These are phyloP conservation scores for Alaudala cheleensis DNA, from an alignment of 2,113 vertebrate species.

Conservation along the genomic window DNA sequence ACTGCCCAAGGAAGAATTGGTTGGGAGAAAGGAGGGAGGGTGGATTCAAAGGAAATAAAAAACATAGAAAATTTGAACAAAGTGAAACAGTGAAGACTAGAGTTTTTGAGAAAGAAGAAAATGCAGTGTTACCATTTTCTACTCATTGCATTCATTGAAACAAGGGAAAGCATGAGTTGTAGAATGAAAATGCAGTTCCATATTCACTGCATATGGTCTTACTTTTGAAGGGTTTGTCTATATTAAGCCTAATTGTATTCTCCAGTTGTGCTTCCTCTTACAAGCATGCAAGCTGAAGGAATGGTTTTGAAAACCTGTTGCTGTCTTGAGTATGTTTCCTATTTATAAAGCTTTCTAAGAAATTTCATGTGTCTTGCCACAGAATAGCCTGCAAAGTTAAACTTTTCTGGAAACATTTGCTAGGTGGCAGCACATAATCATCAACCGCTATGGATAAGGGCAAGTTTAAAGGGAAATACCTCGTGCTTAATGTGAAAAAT, in stretches of 20 bases:
- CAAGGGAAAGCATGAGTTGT: rapidly evolving
- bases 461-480: neutral
- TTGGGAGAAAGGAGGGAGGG: rapidly evolving
- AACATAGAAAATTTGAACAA: neutral
- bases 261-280: neutral
- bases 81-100: neutral
- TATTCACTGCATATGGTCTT: neutral
- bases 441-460: neutral
- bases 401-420: conserved; percentile 28
- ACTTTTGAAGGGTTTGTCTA: neutral
- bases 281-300: neutral
- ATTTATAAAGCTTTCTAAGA: neutral
- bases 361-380: neutral
- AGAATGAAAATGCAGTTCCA: neutral
- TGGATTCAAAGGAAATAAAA: neutral
- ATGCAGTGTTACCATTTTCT: neutral
- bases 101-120: neutral
- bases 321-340: neutral
- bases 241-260: neutral
- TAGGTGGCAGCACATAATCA: conserved; percentile 74
- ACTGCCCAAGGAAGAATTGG: neutral
- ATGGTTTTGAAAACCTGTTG: neutral
- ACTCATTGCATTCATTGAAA: rapidly evolving
- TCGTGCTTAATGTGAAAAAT: neutral
- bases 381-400: neutral